Evolutionary conservation across 2,113 vertebrate species (phyloP), one percentile per base, ranked within the genome.

Genomic region (Carollia perspicillata): DNA sequence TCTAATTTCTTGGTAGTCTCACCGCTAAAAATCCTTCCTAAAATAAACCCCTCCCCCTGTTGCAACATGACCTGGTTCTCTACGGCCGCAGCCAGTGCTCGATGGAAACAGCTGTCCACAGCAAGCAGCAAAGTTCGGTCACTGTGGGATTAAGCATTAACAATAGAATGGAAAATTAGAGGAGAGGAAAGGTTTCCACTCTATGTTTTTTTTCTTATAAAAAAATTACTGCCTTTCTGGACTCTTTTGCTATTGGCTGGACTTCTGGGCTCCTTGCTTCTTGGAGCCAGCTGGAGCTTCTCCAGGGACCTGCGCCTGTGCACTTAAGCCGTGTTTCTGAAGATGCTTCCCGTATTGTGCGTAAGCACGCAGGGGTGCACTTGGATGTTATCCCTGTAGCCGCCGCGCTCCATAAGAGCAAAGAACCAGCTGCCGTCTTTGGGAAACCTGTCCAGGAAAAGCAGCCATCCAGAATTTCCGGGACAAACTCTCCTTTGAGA

Each of bases 401-500:
- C 30, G 33, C 91, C 85, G 33, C 92, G 68, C 93, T 93, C 88
- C 90, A 65, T 63, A 80, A 92, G 18, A 92, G 95, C 80, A 80
- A 26, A 85, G 92, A 96, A 87, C 84, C 93, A 97, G 97, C 95
- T 93, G 90, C 86, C 12, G 96, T 97, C 97, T 97, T 97, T 84
- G 96, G 93, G 63, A 96, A 98, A 92, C 3, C 2, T 97, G 94
- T 97, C 90, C 93, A 77, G 9, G 16, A 97, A 97, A 97, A 95
- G 96, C 53, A 93, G 35, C 93, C 97, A 94, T 96, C 96, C 95
- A 98, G 96, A 97, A 96, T 97, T 98, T 98, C 97, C 97, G 97
- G 97, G 95, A 98, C 97, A 97, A 94, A 92, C 95, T 97, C 96
- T 97, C 97, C 97, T 97, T 92, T 95, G 97, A 98, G 97, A 96